Percentiles rank a stretch among this genome's conserved stretches.
phyloP scores from a whole-genome alignment of 2,797 vertebrate species.

The Protosalanx chinensis region DNA sequence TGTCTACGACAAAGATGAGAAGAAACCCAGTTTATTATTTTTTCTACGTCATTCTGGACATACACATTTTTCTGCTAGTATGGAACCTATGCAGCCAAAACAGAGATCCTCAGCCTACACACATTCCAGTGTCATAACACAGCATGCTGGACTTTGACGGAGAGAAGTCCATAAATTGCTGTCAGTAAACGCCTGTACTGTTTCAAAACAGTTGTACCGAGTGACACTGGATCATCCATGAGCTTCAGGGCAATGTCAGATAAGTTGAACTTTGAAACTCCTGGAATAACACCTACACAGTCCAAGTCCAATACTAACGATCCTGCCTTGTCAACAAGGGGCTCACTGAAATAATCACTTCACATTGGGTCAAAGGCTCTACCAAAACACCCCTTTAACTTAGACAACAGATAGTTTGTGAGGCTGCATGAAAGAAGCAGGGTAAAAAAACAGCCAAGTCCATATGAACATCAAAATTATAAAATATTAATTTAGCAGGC shows the following conservation, averaged over 20 bases:
- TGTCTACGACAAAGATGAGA: background rate
- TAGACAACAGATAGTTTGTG: slow-evolving; percentile 5
- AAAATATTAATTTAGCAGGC: too few relatives aligned
- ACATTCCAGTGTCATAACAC: slow-evolving; percentile 58
- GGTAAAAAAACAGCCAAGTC: slow-evolving; percentile 26
- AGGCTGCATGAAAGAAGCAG: slow-evolving; percentile 5
- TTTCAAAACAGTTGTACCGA: slow-evolving; percentile 39
- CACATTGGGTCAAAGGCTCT: slow-evolving; percentile 8
- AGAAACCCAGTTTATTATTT: background rate
- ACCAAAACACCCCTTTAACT: background rate
- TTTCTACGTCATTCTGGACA: background rate
- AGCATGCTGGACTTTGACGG: slow-evolving; percentile 24
- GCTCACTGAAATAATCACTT: slow-evolving; percentile 9
- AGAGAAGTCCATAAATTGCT: slow-evolving; percentile 4
- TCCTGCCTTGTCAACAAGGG: slow-evolving; percentile 5
- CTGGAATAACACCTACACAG: slow-evolving; percentile 21
- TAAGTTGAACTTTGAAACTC: slow-evolving; percentile 17
- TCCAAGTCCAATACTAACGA: slow-evolving; percentile 13
- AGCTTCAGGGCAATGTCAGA: slow-evolving; percentile 35
- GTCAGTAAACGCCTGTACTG: slow-evolving; percentile 42
- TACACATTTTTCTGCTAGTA: slow-evolving; percentile 4
- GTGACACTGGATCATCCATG: slow-evolving; percentile 31
- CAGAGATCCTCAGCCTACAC: slow-evolving; percentile 33
- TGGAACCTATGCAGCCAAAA: slow-evolving; percentile 28
- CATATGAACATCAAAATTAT: slow-evolving; percentile 6